A percentile compares a stretch with the other conserved stretches of the same genome.
Conservation (phyloP, 2,113 vertebrate genomes). For the Marmota monax region DNA sequence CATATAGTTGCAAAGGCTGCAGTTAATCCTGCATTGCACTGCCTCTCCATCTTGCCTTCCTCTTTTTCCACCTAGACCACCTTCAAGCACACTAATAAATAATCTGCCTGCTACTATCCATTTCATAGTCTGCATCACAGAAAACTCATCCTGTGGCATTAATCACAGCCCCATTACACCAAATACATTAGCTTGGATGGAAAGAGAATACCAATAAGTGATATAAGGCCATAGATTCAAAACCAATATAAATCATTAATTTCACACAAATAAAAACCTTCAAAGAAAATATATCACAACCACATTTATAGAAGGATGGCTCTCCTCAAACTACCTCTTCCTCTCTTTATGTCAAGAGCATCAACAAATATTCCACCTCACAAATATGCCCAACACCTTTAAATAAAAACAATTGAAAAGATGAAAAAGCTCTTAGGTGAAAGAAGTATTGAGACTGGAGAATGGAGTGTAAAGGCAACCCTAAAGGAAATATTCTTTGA, state of each 20-base stretch:
- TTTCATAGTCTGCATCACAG: background rate
- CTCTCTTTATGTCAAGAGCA: background rate
- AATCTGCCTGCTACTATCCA: background rate
- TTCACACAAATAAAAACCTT: background rate
- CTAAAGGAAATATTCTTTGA: background rate
- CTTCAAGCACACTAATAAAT: background rate
- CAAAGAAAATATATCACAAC: background rate
- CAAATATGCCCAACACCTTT: background rate
- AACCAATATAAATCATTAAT: background rate
- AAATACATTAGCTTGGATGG: background rate
- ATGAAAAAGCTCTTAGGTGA: background rate
- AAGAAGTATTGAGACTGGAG: background rate
- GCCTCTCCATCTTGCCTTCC: background rate
- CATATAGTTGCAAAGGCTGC: background rate
- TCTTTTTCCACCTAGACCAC: background rate
- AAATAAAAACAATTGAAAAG: background rate
- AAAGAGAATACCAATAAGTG: background rate
- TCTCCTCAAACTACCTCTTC: background rate
- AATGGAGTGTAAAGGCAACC: background rate
- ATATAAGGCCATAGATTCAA: background rate
- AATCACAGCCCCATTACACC: background rate
- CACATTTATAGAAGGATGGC: background rate
- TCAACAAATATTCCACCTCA: background rate
- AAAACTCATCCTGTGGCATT: background rate
- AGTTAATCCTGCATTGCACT: background rate